Percentiles rank a stretch among this genome's conserved stretches.
These are phyloP conservation scores for Pararge aegeria DNA, from an alignment of 1,140 invertebrate genomes.

Conservation along the genomic window DNA sequence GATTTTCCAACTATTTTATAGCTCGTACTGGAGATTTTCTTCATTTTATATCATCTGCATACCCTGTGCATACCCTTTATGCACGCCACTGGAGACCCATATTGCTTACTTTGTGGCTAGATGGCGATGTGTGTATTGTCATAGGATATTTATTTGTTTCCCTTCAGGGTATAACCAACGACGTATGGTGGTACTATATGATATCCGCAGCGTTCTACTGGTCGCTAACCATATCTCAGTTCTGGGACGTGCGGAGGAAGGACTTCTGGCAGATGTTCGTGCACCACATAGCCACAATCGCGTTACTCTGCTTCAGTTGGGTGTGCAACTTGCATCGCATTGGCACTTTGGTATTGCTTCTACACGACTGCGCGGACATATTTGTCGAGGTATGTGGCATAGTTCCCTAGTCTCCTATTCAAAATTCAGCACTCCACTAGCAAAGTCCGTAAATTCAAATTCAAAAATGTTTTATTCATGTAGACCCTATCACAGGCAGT, in stretches of 20 bases:
- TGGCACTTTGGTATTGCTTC: slow-evolving; percentile 94
- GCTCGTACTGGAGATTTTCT: too few species aligned
- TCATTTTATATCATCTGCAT: too few species aligned
- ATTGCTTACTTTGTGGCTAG: too few species aligned
- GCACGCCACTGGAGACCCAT: too few species aligned
- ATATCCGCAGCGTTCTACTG: slow-evolving; percentile 97
- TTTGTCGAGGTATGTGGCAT: slow-evolving; percentile 88
- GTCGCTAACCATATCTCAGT: slow-evolving; percentile 96
- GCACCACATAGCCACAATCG: slow-evolving; percentile 96
- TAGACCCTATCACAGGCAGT: too few species aligned
- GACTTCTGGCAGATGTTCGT: slow-evolving; percentile 99
- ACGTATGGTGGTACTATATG: slow-evolving; percentile 98
- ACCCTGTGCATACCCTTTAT: too few species aligned
- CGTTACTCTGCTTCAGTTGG: slow-evolving; percentile 95
- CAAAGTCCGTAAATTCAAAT: too few species aligned
- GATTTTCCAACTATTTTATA: too few species aligned
- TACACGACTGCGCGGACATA: slow-evolving; percentile 97
- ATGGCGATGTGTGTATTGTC: too few species aligned
- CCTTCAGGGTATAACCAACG: slow-evolving; percentile 84
- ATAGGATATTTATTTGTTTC: background rate
- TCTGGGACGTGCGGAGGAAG: slow-evolving; percentile 95
- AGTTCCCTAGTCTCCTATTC: background rate
- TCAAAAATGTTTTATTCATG: too few species aligned
- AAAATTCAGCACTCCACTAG: slow-evolving; percentile 67
- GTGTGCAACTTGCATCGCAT: slow-evolving; percentile 95